These are phyloP conservation scores for Pelobates cultripes DNA, from an alignment of 2,797 vertebrate genomes.

Conservation along the genomic window DNA sequence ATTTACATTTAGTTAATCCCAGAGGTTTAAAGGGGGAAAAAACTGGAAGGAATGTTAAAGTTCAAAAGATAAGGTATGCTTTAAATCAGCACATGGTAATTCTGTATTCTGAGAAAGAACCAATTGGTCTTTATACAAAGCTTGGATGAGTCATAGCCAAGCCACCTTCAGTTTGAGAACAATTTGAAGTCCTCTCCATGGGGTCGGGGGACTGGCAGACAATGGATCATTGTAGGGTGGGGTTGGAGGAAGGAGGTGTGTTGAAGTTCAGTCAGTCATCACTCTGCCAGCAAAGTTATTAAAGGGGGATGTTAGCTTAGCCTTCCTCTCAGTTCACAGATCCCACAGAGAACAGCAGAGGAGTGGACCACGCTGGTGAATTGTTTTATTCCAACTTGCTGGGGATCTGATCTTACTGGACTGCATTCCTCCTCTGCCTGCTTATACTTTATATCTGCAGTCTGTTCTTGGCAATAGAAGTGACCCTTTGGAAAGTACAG, in stretches of 20 bases:
- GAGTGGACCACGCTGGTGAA: slow-evolving; percentile 70
- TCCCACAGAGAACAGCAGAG: slow-evolving; percentile 70
- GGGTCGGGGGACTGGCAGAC: slow-evolving; percentile 56
- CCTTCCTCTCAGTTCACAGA: slow-evolving; percentile 64
- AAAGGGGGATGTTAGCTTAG: slow-evolving; percentile 57
- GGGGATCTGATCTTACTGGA: slow-evolving; percentile 11
- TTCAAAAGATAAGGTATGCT: slow-evolving; percentile 10
- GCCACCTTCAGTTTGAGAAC: slow-evolving; percentile 4
- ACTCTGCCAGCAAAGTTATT: slow-evolving; percentile 37
- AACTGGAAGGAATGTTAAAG: fast-evolving
- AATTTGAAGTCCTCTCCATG: slow-evolving; percentile 42
- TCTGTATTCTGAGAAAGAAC: slow-evolving; percentile 36
- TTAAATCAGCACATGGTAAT: slow-evolving; percentile 42
- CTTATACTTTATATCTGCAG: not conserved
- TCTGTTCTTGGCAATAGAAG: not conserved
- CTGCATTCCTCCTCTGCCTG: not conserved
- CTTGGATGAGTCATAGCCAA: slow-evolving; percentile 35
- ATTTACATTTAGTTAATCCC: slow-evolving; percentile 49
- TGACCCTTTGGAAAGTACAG: not conserved
- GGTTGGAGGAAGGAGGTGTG: slow-evolving; percentile 42
- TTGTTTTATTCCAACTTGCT: slow-evolving; percentile 13
- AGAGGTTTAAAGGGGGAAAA: slow-evolving; percentile 1
- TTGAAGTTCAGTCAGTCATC: slow-evolving; percentile 14
- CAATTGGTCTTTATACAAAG: slow-evolving; percentile 28
- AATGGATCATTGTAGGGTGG: slow-evolving; percentile 39